Percentiles rank a stretch among this genome's conserved stretches.
These are phyloP conservation scores for Caracal caracal DNA, from an alignment of 2,113 vertebrate genomes.

Conservation along the genomic window DNA sequence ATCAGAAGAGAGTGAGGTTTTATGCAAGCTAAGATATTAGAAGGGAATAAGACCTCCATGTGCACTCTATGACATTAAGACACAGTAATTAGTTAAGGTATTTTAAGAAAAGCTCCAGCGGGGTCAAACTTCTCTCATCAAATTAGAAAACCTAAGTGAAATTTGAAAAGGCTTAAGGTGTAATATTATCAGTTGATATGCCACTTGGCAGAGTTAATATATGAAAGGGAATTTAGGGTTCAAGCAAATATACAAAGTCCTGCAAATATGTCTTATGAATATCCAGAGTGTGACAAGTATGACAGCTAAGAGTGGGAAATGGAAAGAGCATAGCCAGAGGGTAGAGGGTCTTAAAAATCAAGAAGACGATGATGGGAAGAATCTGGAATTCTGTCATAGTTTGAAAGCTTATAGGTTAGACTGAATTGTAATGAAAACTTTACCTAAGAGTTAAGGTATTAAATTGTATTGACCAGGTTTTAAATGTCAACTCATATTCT, in stretches of 20 bases:
- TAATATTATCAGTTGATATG: neutral
- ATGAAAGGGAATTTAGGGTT: neutral
- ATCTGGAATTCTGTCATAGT: neutral
- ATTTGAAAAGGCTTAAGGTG: constrained; percentile 48
- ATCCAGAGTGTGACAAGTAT: neutral
- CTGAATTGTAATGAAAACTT: neutral
- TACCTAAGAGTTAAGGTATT: neutral
- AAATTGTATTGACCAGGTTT: neutral
- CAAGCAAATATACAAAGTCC: neutral
- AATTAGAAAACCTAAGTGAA: constrained; percentile 39
- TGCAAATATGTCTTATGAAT: neutral
- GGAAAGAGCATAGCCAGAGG: neutral
- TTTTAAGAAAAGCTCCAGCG: constrained; percentile 29
- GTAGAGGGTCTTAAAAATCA: neutral
- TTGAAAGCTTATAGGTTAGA: neutral
- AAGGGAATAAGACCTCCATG: neutral
- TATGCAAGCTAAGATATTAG: neutral
- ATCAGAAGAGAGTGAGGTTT: neutral
- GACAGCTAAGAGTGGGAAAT: neutral
- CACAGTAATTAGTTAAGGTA: neutral
- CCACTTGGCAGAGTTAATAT: neutral
- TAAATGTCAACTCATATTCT: constrained; percentile 7
- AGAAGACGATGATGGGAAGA: neutral
- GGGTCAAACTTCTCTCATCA: constrained; percentile 35
- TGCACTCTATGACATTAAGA: neutral